Conservation (phyloP, 2,797 vertebrate genomes). For the Neosilurus hyrtlii region DNA sequence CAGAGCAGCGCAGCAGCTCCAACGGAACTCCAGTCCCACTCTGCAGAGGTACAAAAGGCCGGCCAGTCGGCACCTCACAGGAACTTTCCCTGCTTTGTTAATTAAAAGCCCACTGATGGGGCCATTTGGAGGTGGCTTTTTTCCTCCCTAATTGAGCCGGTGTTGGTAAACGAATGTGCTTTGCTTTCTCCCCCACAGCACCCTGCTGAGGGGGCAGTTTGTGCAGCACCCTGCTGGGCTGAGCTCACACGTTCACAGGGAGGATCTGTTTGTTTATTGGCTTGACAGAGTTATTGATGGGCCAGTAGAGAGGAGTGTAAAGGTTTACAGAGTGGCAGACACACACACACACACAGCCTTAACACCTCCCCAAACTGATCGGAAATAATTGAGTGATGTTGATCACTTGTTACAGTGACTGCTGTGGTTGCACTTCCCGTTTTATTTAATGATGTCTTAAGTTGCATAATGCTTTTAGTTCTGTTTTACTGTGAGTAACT, state of each 20-base stretch:
- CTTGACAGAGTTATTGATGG: constrained; percentile 35
- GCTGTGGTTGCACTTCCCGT: not conserved
- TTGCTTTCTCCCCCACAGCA: constrained; percentile 53
- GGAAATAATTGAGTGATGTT: constrained; percentile 4
- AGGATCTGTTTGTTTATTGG: constrained; percentile 45
- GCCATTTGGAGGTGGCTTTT: constrained; percentile 51
- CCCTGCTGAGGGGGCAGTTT: constrained; percentile 51
- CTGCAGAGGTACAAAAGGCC: constrained; percentile 22
- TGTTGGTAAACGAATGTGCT: constrained; percentile 51
- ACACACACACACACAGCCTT: constrained; percentile 10
- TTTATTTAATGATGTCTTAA: constrained; percentile 1
- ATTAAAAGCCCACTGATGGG: constrained; percentile 56
- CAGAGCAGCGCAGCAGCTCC: not conserved
- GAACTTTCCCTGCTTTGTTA: constrained; percentile 44
- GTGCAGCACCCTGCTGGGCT: constrained; percentile 48
- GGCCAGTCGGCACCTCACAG: constrained; percentile 10
- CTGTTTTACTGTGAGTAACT: not conserved
- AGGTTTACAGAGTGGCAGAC: constrained; percentile 13
- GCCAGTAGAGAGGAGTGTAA: constrained; percentile 7
- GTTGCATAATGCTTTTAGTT: not conserved
- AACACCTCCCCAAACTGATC: constrained; percentile 6
- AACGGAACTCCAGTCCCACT: not conserved
- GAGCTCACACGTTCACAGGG: constrained; percentile 40
- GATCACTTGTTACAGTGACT: not conserved
- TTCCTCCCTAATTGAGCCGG: constrained; percentile 50